Percentiles rank a stretch among this genome's conserved stretches.
Conservation (phyloP, 2,797 vertebrate genomes). For the Oreortyx pictus region DNA sequence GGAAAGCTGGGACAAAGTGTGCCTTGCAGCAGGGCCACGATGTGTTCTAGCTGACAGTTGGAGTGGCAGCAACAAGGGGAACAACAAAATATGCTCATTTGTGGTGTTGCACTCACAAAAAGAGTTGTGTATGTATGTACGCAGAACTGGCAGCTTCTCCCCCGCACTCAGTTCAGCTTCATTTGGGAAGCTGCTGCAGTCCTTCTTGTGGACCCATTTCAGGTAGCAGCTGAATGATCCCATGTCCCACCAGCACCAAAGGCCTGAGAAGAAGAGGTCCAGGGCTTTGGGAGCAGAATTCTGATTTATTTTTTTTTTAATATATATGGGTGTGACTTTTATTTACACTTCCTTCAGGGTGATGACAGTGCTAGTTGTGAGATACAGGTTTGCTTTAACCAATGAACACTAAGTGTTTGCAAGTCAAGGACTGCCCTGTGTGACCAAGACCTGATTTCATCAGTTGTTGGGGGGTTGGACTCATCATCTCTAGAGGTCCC, state of each 20-base stretch:
- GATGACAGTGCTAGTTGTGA: neutral
- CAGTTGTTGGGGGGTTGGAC: neutral
- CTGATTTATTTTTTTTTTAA: no score
- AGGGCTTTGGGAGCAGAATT: no score
- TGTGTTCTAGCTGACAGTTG: accelerated
- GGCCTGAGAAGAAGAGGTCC: neutral
- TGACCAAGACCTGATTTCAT: neutral
- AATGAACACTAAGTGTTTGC: accelerated
- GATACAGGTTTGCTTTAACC: neutral
- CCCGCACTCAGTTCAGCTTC: accelerated
- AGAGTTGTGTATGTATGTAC: accelerated
- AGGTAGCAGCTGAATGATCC: neutral
- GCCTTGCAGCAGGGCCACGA: no score
- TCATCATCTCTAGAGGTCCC: no score
- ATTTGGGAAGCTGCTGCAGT: neutral
- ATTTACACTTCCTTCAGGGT: neutral
- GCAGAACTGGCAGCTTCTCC: neutral
- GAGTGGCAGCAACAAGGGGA: accelerated
- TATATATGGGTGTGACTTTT: no score
- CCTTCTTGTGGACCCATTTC: neutral
- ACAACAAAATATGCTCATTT: accelerated
- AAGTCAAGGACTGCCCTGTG: neutral
- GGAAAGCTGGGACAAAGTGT: neutral
- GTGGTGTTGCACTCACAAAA: neutral
- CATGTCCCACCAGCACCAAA: neutral